These are phyloP conservation scores for Pantherophis guttatus DNA, from an alignment of 2,113 vertebrate genomes.

Conservation along the genomic window DNA sequence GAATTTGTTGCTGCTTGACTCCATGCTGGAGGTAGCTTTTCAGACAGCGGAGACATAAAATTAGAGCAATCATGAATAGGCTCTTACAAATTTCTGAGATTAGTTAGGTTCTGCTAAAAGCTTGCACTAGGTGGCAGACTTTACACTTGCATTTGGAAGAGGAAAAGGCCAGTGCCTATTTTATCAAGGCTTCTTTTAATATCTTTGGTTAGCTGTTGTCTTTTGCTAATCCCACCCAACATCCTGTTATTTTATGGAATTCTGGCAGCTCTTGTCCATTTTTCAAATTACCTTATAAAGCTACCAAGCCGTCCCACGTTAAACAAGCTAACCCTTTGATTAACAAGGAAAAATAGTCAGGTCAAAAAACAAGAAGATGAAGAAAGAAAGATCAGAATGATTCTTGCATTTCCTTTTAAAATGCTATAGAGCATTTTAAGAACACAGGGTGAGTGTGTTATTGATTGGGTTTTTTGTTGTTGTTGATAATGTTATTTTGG, in stretches of 20 bases:
- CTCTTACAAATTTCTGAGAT: background rate
- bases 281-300: background rate
- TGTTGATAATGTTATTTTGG: background rate
- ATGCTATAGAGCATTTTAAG: too few species aligned
- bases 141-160: conserved; percentile 49
- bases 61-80: background rate
- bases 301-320: background rate
- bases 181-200: background rate
- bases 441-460: background rate
- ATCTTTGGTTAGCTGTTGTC: background rate
- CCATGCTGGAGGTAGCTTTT: background rate
- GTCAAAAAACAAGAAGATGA: background rate
- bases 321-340: background rate
- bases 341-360: background rate
- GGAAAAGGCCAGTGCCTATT: background rate
- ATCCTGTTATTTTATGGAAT: background rate
- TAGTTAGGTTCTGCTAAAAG: background rate
- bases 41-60: background rate
- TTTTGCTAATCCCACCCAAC: background rate
- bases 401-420: background rate
- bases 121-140: conserved; percentile 63
- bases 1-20: background rate
- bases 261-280: background rate
- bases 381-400: background rate
- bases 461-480: background rate